Evolutionary conservation across 2,797 vertebrate genomes (phyloP).

Genomic region (Masticophis lateralis): DNA sequence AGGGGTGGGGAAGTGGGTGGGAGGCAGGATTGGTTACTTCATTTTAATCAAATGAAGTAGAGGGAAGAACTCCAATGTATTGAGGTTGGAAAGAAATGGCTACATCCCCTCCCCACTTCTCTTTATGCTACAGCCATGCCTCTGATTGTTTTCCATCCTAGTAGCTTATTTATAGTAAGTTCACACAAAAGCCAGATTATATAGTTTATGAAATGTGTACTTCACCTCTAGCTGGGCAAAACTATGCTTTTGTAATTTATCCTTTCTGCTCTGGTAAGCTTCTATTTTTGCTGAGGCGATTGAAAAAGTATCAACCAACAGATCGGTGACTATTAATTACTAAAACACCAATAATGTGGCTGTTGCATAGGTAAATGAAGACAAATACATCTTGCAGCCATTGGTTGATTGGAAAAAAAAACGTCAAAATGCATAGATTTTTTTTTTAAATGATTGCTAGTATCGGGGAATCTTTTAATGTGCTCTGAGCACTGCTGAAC

Average conservation of each 20-base stretch:
- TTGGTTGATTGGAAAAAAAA: background rate
- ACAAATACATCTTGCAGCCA: background rate
- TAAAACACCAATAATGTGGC: background rate
- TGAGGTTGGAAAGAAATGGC: background rate
- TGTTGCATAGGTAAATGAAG: background rate
- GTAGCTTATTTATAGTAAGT: background rate
- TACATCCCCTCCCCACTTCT: background rate
- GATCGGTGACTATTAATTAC: background rate
- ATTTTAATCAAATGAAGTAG: background rate
- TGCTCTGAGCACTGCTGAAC: background rate
- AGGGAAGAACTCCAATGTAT: background rate
- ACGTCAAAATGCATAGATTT: background rate
- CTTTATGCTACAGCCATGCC: background rate
- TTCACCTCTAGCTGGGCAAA: background rate
- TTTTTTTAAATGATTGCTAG: background rate
- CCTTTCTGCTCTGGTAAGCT: background rate
- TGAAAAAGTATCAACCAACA: background rate
- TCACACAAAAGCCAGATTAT: background rate
- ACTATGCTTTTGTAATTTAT: background rate
- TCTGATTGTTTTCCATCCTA: background rate
- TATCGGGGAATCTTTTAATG: background rate
- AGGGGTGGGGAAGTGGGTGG: background rate
- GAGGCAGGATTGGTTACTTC: background rate
- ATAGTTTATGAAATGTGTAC: background rate
- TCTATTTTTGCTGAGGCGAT: background rate